These are phyloP conservation scores for Microcebus ravelobensis DNA, from an alignment of 2,113 vertebrate species.

Conservation along the genomic window DNA sequence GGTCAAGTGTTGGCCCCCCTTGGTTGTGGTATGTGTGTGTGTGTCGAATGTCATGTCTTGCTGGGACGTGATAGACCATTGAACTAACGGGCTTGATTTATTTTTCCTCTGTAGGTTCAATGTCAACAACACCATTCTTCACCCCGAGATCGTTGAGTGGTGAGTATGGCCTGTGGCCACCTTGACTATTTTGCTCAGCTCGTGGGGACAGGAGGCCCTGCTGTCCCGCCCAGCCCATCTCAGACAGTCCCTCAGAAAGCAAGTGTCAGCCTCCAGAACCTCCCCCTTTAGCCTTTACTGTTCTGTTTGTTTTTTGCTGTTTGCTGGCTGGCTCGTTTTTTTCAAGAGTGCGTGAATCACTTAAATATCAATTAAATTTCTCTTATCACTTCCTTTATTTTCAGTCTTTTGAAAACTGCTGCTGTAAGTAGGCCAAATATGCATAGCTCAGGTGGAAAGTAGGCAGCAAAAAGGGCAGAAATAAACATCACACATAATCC, in stretches of 20 bases:
- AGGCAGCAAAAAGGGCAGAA: not conserved
- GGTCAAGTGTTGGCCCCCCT: not conserved
- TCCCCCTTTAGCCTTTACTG: not conserved
- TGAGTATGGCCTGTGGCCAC: constrained; percentile 81
- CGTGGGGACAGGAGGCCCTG: not conserved
- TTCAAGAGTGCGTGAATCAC: not conserved
- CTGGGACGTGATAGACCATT: not conserved
- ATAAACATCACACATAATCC: not conserved
- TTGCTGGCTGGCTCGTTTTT: not conserved
- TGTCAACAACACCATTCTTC: constrained; percentile 92
- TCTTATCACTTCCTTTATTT: not conserved
- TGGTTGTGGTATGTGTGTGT: not conserved
- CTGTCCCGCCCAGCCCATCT: not conserved
- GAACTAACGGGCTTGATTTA: constrained; percentile 9
- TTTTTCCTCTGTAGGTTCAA: constrained; percentile 85
- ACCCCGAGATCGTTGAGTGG: constrained; percentile 96
- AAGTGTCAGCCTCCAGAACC: not conserved
- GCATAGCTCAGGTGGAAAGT: not conserved
- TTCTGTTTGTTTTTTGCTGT: not conserved
- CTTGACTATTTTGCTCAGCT: not conserved
- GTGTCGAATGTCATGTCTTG: not conserved
- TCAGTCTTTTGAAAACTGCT: not conserved
- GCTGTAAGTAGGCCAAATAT: not conserved
- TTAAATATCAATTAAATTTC: constrained; percentile 2
- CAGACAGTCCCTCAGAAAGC: not conserved